Evolutionary conservation across 2,797 vertebrate genomes (phyloP), one percentile per base, ranked within the genome.

Genomic region (Somateria mollissima): DNA sequence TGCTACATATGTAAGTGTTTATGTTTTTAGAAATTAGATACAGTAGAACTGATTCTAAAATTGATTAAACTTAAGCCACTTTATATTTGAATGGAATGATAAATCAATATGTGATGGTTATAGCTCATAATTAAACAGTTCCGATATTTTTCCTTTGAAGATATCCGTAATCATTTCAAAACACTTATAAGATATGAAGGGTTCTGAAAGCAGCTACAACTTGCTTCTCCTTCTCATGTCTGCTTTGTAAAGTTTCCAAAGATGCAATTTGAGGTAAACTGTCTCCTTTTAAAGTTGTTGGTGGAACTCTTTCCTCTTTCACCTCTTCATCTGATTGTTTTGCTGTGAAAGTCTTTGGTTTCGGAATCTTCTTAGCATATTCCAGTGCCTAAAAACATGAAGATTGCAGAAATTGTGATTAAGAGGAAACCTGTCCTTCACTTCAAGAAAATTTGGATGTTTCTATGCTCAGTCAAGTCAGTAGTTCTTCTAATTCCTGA

Each of bases 211-310:
- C 97, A 5, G 98, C 99, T 89, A 99, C 98, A 0, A 96, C 97
- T 90, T 98, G 97, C 84, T 99, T 99, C 94, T 99, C 99, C 94
- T 98, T 97, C 94, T 99, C 96, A 0, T 99, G 99, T 14, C 99
- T 98, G 82, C 80, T 97, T 82, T 97, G 98, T 51, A 99, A 84
- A 20, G 97, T 94, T 65, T 99, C 98, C 96, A 99, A 95, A 28
- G 97, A 95, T 39, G 97, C 91, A 60, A 98, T 96, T 32, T 97
- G 97, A 65, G 98, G 97, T 4, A 97, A 72, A 21, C 93, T 90
- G 67, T 82, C 43, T 54, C 92, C 97, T 28, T 97, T 92, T 58
- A 92, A 80, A 77, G 73, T 41, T 5, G 25, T 87, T 25, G 96
- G 85, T 47, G 56, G 57, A 41, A 58, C 51, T 36, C 37, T 89